These are phyloP conservation scores for Spilogale gracilis DNA, from an alignment of 2,113 vertebrate genomes.

Conservation along the genomic window DNA sequence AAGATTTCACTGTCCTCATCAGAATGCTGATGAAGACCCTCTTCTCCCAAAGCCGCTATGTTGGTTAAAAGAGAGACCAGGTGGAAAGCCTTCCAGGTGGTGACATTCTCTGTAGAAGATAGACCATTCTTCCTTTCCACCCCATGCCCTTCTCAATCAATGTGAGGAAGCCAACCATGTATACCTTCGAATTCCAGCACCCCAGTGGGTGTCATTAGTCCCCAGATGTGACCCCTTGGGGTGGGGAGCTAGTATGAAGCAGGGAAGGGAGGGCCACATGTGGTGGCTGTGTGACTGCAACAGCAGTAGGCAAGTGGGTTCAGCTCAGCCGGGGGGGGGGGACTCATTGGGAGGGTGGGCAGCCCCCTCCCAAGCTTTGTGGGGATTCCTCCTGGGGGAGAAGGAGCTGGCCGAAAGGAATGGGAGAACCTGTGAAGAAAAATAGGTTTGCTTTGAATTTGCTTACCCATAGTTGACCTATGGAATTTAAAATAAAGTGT, in stretches of 20 bases:
- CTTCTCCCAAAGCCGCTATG: not conserved
- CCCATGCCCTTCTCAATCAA: not conserved
- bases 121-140: not conserved
- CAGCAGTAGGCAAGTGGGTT: not conserved
- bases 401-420: not conserved
- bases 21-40: not conserved
- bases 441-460: not conserved
- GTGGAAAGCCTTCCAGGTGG: not conserved
- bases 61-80: not conserved
- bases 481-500: constrained; percentile 1
- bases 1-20: not conserved
- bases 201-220: not conserved
- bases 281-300: too few relatives aligned
- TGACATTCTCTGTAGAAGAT: not conserved
- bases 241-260: not conserved
- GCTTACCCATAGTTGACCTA: not conserved
- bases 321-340: not conserved
- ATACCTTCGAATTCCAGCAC: not conserved
- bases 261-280: not conserved
- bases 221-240: not conserved
- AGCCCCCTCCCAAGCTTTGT: not conserved
- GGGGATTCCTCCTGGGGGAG: not conserved
- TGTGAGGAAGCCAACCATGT: not conserved
- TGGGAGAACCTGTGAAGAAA: not conserved
- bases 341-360: not conserved